phyloP scores from a whole-genome alignment of 2,797 vertebrate species.

The Strix occidentalis region DNA sequence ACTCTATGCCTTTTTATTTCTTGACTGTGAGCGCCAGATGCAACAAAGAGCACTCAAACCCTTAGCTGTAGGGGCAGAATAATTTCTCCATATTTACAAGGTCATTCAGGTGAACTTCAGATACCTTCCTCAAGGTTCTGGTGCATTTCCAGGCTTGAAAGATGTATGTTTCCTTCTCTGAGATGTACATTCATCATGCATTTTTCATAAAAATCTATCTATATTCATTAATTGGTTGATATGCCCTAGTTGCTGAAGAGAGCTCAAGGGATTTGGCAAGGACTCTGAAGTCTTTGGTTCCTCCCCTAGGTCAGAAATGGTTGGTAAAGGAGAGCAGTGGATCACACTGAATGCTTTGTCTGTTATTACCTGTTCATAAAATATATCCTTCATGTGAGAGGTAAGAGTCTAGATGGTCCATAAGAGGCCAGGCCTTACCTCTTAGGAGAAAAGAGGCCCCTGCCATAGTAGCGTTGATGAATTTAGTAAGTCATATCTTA shows the following conservation, averaged over 20 bases:
- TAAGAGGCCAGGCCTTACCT: not conserved
- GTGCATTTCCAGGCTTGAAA: not conserved
- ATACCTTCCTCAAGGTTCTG: not conserved
- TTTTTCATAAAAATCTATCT: not conserved
- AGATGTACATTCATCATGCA: not conserved
- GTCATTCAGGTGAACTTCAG: not conserved
- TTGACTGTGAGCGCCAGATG: fast-evolving
- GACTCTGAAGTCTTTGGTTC: not conserved
- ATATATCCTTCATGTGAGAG: not conserved
- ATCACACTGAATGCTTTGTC: not conserved
- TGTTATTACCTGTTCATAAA: not conserved
- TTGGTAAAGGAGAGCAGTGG: not conserved
- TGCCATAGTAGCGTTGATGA: not conserved
- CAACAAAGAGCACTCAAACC: not conserved
- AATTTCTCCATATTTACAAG: not conserved
- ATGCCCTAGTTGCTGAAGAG: not conserved
- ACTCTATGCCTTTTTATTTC: not conserved
- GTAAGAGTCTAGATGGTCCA: not conserved
- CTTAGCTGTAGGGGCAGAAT: not conserved
- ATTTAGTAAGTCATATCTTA: fast-evolving
- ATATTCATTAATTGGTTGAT: not conserved
- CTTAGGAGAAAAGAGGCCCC: not conserved
- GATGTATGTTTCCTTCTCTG: not conserved
- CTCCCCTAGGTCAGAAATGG: not conserved
- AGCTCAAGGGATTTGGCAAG: not conserved